Percentiles rank a stretch among this genome's conserved stretches.
Evolutionary conservation across 2,113 vertebrate genomes (phyloP).

Genomic region (Ciconia maguari): DNA sequence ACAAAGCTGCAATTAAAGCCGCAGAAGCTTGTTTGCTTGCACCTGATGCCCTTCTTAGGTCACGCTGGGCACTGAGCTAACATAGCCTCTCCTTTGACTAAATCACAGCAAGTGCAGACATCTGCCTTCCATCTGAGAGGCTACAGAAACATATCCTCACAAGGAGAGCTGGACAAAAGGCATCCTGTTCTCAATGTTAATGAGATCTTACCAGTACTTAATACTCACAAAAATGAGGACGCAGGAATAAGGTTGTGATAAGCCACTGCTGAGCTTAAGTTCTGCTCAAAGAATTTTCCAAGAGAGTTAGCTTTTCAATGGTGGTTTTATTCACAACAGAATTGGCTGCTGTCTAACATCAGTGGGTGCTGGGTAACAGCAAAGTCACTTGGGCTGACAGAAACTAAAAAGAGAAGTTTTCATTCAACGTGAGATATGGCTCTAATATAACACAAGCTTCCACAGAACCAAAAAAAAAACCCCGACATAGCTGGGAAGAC

Average conservation of each 20-base stretch:
- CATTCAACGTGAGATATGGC: not conserved
- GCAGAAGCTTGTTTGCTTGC: not conserved
- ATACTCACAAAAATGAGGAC: not conserved
- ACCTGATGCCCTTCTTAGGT: too few species aligned
- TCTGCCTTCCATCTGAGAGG: not conserved
- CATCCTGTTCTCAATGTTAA: not conserved
- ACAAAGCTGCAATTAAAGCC: not conserved
- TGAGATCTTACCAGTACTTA: not conserved
- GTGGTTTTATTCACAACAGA: not conserved
- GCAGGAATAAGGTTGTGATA: not conserved
- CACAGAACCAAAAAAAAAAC: not conserved
- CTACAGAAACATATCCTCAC: not conserved
- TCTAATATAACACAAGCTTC: not conserved
- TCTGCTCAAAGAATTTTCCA: not conserved
- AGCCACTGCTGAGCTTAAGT: not conserved
- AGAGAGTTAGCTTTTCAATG: not conserved
- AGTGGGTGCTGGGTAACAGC: not conserved
- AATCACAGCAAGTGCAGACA: not conserved
- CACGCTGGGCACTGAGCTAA: not conserved
- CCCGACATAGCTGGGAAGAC: not conserved
- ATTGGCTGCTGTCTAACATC: not conserved
- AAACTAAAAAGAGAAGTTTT: not conserved
- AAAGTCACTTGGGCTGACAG: not conserved
- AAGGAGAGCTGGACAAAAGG: not conserved
- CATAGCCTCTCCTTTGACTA: not conserved